Percentiles rank a stretch among this genome's conserved stretches.
Evolutionary conservation across 92 coral and sea anemone species (phyloP).

Genomic region (Virgularia gustaviana): DNA sequence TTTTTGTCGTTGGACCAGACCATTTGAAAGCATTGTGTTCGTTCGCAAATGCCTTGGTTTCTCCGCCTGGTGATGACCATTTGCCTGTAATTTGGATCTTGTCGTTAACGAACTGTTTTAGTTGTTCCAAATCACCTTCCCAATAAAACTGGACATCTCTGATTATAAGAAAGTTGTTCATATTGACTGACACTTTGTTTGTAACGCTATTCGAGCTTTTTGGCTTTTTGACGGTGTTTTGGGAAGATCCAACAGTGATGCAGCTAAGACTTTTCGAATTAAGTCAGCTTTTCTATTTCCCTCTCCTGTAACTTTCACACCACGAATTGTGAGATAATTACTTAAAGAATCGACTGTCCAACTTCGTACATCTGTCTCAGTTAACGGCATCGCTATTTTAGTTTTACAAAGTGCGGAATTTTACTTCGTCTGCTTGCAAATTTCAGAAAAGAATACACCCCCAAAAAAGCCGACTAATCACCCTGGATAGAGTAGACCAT

Average conservation of each 20-base stretch:
- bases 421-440: too few species aligned
- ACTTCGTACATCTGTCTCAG: background rate
- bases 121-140: too few species aligned
- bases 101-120: too few species aligned
- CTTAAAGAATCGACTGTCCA: conserved; percentile 22
- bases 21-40: too few species aligned
- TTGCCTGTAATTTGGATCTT: too few species aligned
- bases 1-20: too few species aligned
- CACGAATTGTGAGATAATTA: conserved; percentile 31
- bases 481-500: conserved; percentile 12
- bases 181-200: too few species aligned
- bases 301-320: conserved; percentile 13
- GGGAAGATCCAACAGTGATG: background rate
- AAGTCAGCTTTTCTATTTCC: background rate
- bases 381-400: background rate
- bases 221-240: background rate
- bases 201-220: background rate
- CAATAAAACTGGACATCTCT: too few species aligned
- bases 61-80: too few species aligned
- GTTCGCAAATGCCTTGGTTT: too few species aligned
- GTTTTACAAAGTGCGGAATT: background rate
- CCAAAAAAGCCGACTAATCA: background rate
- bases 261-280: background rate
- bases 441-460: background rate
- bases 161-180: too few species aligned